phyloP scores from a whole-genome alignment of 2,797 vertebrate genomes.

The Lepus townsendii region DNA sequence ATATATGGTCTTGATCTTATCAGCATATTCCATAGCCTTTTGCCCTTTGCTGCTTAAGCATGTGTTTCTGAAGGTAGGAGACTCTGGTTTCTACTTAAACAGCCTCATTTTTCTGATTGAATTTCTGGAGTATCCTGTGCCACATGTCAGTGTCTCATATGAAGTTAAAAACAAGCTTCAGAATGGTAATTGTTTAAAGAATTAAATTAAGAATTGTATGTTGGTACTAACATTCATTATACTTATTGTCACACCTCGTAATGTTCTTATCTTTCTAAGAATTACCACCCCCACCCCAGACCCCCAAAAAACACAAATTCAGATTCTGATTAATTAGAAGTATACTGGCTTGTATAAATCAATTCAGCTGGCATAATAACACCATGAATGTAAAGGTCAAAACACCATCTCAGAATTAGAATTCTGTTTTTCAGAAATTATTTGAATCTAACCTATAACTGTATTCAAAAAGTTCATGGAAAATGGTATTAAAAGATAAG shows the following conservation, averaged over 20 bases:
- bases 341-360: slow-evolving; percentile 34
- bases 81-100: slow-evolving; percentile 73
- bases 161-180: slow-evolving; percentile 64
- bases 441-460: not conserved
- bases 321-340: slow-evolving; percentile 45
- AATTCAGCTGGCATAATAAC: slow-evolving; percentile 64
- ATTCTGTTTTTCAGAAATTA: slow-evolving; percentile 37
- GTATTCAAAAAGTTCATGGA: too few relatives aligned
- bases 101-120: slow-evolving; percentile 73
- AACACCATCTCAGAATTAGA: slow-evolving; percentile 52
- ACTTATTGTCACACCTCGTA: slow-evolving; percentile 31
- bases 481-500: too few relatives aligned
- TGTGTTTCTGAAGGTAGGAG: slow-evolving; percentile 61
- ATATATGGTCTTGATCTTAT: slow-evolving; percentile 68
- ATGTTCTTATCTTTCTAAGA: slow-evolving; percentile 28
- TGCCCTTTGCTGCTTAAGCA: slow-evolving; percentile 47
- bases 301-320: not conserved
- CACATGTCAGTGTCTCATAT: slow-evolving; percentile 42
- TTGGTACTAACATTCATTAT: slow-evolving; percentile 49
- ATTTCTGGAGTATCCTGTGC: slow-evolving; percentile 57
- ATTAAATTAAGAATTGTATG: slow-evolving; percentile 73
- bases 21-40: slow-evolving; percentile 48
- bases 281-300: not conserved
- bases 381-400: slow-evolving; percentile 24
- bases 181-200: slow-evolving; percentile 59